Percentiles rank a stretch among this genome's conserved stretches.
phyloP scores from a whole-genome alignment of 2,797 vertebrate genomes.

The Pangasius djambal region DNA sequence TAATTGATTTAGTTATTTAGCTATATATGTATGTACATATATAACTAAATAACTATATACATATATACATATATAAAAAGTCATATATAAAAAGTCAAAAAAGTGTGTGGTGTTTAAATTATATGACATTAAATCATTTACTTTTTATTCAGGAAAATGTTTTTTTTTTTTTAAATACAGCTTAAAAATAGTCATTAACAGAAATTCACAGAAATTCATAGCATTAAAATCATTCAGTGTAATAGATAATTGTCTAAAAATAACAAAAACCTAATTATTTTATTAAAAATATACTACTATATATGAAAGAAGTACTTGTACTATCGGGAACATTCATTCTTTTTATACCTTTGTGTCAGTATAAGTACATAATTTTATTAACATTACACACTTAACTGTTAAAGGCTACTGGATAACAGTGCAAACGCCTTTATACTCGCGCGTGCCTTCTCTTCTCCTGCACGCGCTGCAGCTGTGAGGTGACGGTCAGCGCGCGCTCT shows the following conservation, averaged over 20 bases:
- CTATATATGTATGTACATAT: too few relatives aligned
- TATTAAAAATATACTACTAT: too few relatives aligned
- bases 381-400: background rate
- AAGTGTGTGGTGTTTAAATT: background rate
- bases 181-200: background rate
- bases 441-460: background rate
- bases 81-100: too few relatives aligned
- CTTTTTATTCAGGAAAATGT: background rate
- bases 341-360: background rate
- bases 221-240: background rate
- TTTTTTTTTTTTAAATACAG: too few relatives aligned
- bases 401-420: background rate
- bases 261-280: background rate
- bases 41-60: too few relatives aligned
- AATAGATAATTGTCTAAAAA: background rate
- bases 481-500: constrained; percentile 1
- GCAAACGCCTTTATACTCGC: background rate
- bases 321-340: background rate
- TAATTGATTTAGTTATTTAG: too few relatives aligned
- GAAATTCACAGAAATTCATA: background rate
- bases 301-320: background rate
- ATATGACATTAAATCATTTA: background rate
- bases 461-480: background rate
- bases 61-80: too few relatives aligned
- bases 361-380: background rate